phyloP scores from a whole-genome alignment of 2,888 invertebrate genomes.

The Melinopterus prodromus region DNA sequence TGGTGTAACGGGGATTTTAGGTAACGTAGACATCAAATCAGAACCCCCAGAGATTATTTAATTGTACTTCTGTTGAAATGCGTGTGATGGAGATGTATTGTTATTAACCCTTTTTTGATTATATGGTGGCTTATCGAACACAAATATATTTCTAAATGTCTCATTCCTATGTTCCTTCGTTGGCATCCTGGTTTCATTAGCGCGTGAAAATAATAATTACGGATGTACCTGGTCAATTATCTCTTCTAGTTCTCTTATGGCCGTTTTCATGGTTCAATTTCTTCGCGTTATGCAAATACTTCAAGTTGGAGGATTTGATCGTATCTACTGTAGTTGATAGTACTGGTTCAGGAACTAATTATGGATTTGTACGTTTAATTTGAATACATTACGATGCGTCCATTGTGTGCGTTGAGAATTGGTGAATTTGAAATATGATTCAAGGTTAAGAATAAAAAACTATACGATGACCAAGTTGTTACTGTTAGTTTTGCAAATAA shows the following conservation, averaged over 20 bases:
- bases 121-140: background rate
- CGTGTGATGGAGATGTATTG: constrained; percentile 4
- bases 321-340: background rate
- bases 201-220: background rate
- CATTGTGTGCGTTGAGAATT: background rate
- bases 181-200: constrained; percentile 4
- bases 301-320: background rate
- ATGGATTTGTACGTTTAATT: background rate
- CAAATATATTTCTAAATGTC: background rate
- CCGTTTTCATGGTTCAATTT: background rate
- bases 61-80: background rate
- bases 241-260: background rate
- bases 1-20: background rate
- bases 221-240: background rate
- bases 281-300: background rate
- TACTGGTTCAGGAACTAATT: constrained; percentile 4
- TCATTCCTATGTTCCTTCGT: background rate
- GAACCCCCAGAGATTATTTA: background rate
- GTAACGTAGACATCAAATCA: constrained; percentile 4
- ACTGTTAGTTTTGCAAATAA: background rate
- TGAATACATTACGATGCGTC: background rate
- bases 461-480: background rate
- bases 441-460: background rate
- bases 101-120: constrained; percentile 4
- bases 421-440: background rate